Conservation (phyloP, 2,888 invertebrate species). For the Yponomeuta evonymella region DNA sequence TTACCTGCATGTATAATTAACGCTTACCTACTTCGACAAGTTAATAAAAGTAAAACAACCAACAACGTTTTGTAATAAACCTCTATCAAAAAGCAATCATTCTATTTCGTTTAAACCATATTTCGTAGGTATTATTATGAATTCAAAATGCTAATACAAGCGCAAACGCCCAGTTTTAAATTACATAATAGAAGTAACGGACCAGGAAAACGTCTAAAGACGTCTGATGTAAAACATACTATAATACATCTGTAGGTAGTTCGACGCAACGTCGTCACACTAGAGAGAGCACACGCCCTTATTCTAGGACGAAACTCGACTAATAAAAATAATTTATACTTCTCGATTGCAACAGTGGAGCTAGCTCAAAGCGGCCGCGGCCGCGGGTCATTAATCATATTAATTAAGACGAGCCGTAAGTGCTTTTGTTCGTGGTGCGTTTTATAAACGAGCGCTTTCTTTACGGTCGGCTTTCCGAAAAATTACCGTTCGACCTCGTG, state of each 20-base stretch:
- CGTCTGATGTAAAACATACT: conserved; percentile 1
- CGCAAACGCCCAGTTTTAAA: conserved; percentile 69
- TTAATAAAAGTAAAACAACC: conserved; percentile 28
- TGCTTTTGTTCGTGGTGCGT: conserved; percentile 64
- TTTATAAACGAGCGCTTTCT: conserved; percentile 47
- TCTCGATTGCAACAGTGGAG: conserved; percentile 69
- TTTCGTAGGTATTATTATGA: conserved; percentile 39
- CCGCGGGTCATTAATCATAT: conserved; percentile 68
- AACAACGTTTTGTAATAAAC: neutral
- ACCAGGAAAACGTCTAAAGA: conserved; percentile 46
- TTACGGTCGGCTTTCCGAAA: conserved; percentile 29
- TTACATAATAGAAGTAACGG: conserved; percentile 63
- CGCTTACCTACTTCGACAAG: neutral
- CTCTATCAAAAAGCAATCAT: neutral
- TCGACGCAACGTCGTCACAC: conserved; percentile 6
- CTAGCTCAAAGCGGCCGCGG: conserved; percentile 65
- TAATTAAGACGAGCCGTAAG: conserved; percentile 72
- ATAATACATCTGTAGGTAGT: too few species aligned
- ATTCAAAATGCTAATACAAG: conserved; percentile 66
- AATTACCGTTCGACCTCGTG: conserved; percentile 42
- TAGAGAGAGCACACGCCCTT: conserved; percentile 27
- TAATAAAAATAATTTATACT: conserved; percentile 73
- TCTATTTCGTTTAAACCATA: neutral
- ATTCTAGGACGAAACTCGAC: conserved; percentile 58
- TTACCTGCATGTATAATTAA: conserved; percentile 1